Base-by-base conservation (phyloP, 2,888 invertebrate species). In the Mimumesa dahlbomi region DNA sequence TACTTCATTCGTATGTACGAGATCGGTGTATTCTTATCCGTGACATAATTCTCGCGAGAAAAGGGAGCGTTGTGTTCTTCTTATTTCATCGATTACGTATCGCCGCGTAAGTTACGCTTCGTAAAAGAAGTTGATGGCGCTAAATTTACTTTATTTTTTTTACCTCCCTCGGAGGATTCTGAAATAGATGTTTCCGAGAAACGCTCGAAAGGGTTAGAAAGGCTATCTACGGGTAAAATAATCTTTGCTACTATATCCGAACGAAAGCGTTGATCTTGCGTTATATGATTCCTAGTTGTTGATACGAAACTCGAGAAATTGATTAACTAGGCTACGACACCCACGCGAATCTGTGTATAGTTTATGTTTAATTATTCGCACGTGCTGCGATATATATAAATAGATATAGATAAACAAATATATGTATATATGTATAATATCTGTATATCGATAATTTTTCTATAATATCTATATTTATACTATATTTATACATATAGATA, bases 31-130 rank as follows among this genome's bases (percentile, higher is more conserved):
- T 56, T 36, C 52, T 46, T 56, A 42, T 42, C 21, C 14, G 9
- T 70, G 57, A 61, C 57, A 42, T 59, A 70, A 66, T 19, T 59
- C 40, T 19, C 34, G 3, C 1, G 16, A 18, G 13, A 22, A 31
- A 40, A 9, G 22, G 16, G 40, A 22, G 25, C n/a, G 21, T 25
- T 48, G 5, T 9, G 40, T 34, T 34, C 34, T n/a, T 7, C 34
- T 1, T n/a, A n/a, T 7, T 34, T 34, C n/a, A n/a, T 11, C n/a
- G n/a, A 3, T 34, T 34, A n/a, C n/a, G n/a, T n/a, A n/a, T 34
- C n/a, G n/a, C n/a, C n/a, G n/a, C 4, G 34, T 25, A 34, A 34
- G 9, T n/a, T n/a, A n/a, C n/a, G 9, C 34, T 34, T 34, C n/a
- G 3, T 34, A 34, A n/a, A 34, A n/a, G n/a, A n/a, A 7, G 11